Base-by-base conservation (phyloP, 2,888 invertebrate genomes). In the Sepiola atlantica region DNA sequence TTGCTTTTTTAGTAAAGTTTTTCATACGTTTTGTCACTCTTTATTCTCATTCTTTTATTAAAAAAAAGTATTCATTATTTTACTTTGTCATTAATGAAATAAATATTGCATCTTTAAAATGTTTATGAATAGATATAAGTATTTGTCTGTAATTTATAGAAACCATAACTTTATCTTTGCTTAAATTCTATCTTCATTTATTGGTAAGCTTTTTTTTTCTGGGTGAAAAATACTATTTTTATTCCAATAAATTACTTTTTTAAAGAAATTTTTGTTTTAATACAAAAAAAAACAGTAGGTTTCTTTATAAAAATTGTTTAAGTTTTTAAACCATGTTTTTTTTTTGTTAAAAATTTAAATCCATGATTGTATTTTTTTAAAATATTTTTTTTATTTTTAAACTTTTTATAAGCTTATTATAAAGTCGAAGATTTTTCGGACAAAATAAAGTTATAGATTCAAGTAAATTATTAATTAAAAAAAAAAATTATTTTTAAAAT, bases 91-190 rank as follows among this genome's bases (percentile, higher is more conserved):
- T 77, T 14, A 77, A 77, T 77, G n/a, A 77, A n/a, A n/a, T 45
- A 77, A 77, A 32, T 77, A n/a, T 77, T 77, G 77, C 77, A 77
- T 77, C 77, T 77, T 77, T 77, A n/a, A 77, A 77, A 77, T 77
- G 77, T 18, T n/a, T 32, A n/a, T 77, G 14, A n/a, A n/a, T 77
- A 77, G 28, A 61, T 28, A 61, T 8, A 61, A 28, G 14, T 77
- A 77, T n/a, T 77, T 20, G 20, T 20, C 24, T 57, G 2, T 45
- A 45, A 45, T 8, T 45, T 45, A n/a, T n/a, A n/a, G n/a, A n/a
- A n/a, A n/a, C n/a, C n/a, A n/a, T n/a, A 45, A 45, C 45, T 45
- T 45, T 45, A 8, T 45, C 45, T 45, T 45, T 45, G 45, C 45
- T 45, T 45, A 45, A 77, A 32, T 77, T 77, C n/a, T 32, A 32